Base-by-base conservation (phyloP, 2,888 invertebrate genomes). In the Drosophila mercatorum region DNA sequence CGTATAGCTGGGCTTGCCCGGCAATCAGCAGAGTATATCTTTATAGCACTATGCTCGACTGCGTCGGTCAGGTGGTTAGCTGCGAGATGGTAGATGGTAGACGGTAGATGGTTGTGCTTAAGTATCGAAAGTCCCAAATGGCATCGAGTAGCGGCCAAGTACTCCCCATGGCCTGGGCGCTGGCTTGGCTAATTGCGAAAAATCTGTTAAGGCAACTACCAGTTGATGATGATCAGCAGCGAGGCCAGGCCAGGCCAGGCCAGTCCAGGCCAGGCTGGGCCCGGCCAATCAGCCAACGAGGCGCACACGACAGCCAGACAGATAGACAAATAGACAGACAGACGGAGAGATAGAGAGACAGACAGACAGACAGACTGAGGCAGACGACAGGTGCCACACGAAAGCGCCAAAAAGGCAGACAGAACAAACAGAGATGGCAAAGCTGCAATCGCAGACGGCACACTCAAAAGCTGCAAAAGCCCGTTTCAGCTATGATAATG, bases 351-450 rank as follows among this genome's bases (percentile, higher is more conserved):
- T 17, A 17, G 17, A 17, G 17, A 17, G 17, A 28, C n/a, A 17
- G 40, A 43, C 26, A 17, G 40, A 44, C 12, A 44, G n/a, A 14
- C 26, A 28, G n/a, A n/a, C 22, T 38, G 11, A 12, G 51, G 28
- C 46, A 26, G 81, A 78, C 88, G 86, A 86, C 89, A 88, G 89
- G 89, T 85, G 85, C 72, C 88, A 83, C 88, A 83, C 80, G 83
- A 83, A 85, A 85, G 86, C 89, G 83, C 89, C 88, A 89, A 85
- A 85, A 89, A 72, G 81, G 87, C 65, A 85, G 78, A 75, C 86
- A 67, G 83, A 88, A 88, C 72, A 81, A 73, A 77, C 77, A 83
- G 46, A 80, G 67, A 78, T 68, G 73, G 14, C 47, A 46, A 58
- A 59, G 57, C 60, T 56, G 28, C 68, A 63, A 52, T 62, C 44